phyloP scores from a whole-genome alignment of 2,888 invertebrate species.

The Epinotia nisella region DNA sequence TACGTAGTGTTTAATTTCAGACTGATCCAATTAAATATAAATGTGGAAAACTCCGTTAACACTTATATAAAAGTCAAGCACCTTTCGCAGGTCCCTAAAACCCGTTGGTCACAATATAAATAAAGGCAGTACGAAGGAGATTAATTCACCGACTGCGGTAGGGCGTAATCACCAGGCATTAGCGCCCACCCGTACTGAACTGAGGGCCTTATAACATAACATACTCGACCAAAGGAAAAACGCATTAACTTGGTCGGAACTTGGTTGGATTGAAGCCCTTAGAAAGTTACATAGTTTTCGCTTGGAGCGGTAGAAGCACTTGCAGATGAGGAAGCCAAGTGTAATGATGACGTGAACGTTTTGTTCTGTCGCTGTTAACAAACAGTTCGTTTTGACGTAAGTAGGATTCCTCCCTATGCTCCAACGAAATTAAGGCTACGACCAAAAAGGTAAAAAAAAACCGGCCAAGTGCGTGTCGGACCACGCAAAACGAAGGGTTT shows the following conservation, averaged over 20 bases:
- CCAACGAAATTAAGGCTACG: background rate
- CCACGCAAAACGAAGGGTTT: no score
- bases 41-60: conserved; percentile 20
- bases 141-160: conserved; percentile 43
- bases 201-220: conserved; percentile 52
- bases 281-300: background rate
- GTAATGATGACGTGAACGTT: conserved; percentile 21
- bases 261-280: background rate
- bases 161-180: conserved; percentile 59
- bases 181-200: conserved; percentile 63
- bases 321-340: conserved; percentile 21
- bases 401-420: background rate
- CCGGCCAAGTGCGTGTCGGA: no score
- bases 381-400: background rate
- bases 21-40: conserved; percentile 14
- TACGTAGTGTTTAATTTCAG: background rate
- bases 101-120: conserved; percentile 46
- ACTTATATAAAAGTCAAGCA: conserved; percentile 23
- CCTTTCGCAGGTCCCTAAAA: conserved; percentile 31
- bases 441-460: no score
- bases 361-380: conserved; percentile 20
- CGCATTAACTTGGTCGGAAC: background rate
- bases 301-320: background rate
- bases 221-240: conserved; percentile 48
- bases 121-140: conserved; percentile 50